Evolutionary conservation across 1,140 invertebrate species (phyloP).

Genomic region (Chironomus tepperi): DNA sequence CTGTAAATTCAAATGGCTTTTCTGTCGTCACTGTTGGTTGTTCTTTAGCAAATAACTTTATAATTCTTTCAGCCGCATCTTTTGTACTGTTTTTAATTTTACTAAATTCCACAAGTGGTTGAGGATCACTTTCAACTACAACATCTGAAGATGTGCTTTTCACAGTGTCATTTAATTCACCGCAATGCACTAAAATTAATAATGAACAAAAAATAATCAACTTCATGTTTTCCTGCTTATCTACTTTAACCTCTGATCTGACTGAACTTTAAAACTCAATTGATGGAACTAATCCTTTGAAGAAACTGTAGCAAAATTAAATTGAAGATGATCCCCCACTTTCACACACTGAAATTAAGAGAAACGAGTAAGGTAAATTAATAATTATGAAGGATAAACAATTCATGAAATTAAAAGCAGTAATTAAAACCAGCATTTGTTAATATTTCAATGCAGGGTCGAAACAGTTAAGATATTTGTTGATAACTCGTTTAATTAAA

Average conservation of each 20-base stretch:
- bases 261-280: not conserved
- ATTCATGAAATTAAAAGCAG: not conserved
- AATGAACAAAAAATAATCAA: not conserved
- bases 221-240: not conserved
- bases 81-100: not conserved
- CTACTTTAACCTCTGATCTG: not conserved
- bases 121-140: not conserved
- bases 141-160: not conserved
- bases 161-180: not conserved
- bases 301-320: not conserved
- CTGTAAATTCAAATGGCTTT: not conserved
- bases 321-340: not conserved
- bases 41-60: not conserved
- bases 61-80: not conserved
- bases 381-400: conserved; percentile 1
- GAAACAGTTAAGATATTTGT: not conserved
- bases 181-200: not conserved
- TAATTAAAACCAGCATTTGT: not conserved
- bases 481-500: not conserved
- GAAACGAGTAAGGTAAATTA: not conserved
- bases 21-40: not conserved
- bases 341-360: not conserved
- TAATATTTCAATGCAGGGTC: not conserved
- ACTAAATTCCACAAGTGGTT: not conserved
- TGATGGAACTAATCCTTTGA: not conserved